Evolutionary conservation across 2,797 vertebrate species (phyloP).

Genomic region (Chelonia mydas): DNA sequence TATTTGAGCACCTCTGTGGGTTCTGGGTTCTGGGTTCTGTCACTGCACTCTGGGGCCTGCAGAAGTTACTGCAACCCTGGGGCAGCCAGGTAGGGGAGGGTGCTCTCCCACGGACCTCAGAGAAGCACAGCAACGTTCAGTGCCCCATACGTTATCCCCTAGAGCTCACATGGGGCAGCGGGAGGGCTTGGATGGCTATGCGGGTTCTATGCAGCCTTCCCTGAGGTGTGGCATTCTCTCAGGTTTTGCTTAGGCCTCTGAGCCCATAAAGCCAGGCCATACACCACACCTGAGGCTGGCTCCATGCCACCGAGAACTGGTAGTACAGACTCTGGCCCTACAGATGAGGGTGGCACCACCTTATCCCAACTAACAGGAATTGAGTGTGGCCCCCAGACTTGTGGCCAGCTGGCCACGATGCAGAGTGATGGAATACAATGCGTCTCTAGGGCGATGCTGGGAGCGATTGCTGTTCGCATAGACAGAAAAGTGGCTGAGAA

Average conservation of each 20-base stretch:
- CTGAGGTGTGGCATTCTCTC: background rate
- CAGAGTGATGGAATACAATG: background rate
- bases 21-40: too few relatives aligned
- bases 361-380: background rate
- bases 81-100: background rate
- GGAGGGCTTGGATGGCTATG: accelerated
- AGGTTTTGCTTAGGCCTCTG: background rate
- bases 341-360: background rate
- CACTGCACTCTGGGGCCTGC: background rate
- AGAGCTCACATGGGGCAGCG: background rate
- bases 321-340: background rate
- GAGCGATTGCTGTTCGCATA: background rate
- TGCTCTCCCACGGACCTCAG: background rate
- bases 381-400: background rate
- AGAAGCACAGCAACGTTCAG: background rate
- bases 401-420: background rate
- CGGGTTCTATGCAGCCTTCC: background rate
- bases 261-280: background rate
- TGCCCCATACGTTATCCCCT: too few relatives aligned
- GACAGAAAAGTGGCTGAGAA: too few relatives aligned
- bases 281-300: background rate
- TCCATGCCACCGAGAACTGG: background rate
- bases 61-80: background rate
- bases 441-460: background rate
- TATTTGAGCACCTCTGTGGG: background rate